A percentile compares a stretch with the other conserved stretches of the same genome.
phyloP scores from a whole-genome alignment of 2,888 invertebrate genomes.

The Phanerotoma sp. region DNA sequence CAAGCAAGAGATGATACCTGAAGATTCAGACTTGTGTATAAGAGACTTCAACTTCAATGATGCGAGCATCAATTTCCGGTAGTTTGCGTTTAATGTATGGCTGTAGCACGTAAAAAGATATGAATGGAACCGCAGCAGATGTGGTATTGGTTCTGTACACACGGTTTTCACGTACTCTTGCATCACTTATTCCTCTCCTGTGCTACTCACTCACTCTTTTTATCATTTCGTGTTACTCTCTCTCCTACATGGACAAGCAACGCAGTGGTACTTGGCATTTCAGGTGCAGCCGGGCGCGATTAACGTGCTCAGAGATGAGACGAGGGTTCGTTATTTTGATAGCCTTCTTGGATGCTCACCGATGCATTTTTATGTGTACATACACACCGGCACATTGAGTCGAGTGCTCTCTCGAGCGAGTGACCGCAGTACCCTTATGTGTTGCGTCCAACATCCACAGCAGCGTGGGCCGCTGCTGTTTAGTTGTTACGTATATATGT shows the following conservation, averaged over 20 bases:
- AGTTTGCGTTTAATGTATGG: constrained; percentile 39
- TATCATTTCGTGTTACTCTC: constrained; percentile 4
- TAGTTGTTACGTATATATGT: too few species aligned
- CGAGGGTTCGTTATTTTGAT: constrained; percentile 52
- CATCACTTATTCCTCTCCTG: too few species aligned
- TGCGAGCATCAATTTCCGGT: constrained; percentile 37
- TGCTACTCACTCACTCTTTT: constrained; percentile 8
- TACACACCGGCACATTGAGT: constrained; percentile 5
- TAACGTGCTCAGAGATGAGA: constrained; percentile 47
- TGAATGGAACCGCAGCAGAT: constrained; percentile 42
- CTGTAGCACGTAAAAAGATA: constrained; percentile 29
- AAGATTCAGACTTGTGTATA: background rate
- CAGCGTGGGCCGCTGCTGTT: too few species aligned
- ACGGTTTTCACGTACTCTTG: constrained; percentile 31
- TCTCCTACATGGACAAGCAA: background rate
- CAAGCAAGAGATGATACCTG: constrained; percentile 13
- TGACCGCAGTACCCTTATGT: constrained; percentile 19
- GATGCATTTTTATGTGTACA: constrained; percentile 20
- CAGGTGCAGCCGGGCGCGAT: constrained; percentile 46
- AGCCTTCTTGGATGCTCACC: constrained; percentile 37
- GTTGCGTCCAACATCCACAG: constrained; percentile 1
- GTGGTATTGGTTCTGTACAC: constrained; percentile 31
- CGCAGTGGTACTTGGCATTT: constrained; percentile 34
- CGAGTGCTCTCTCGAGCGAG: constrained; percentile 13
- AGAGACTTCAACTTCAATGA: constrained; percentile 6